Conservation (phyloP, 1,140 invertebrate genomes). For the Drosophila arawakana region DNA sequence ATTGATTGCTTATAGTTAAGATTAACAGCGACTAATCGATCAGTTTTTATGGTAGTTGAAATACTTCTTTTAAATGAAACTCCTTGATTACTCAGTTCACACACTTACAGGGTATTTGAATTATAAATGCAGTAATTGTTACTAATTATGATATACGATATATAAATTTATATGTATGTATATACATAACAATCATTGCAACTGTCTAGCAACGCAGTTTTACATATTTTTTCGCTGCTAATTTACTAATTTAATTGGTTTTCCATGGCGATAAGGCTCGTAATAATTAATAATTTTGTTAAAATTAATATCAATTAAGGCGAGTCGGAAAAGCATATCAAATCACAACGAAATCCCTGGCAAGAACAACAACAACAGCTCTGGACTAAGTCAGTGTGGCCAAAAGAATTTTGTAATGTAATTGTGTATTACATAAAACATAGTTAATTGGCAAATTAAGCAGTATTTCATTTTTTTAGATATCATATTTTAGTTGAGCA, state of each 20-base stretch:
- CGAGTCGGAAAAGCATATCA: constrained; percentile 37
- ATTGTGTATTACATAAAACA: too few species aligned
- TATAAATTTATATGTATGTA: not conserved
- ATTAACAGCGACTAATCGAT: too few species aligned
- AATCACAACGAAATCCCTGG: constrained; percentile 14
- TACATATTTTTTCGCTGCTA: not conserved
- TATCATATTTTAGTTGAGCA: too few species aligned
- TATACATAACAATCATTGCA: not conserved
- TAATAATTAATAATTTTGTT: constrained; percentile 52
- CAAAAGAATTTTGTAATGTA: too few species aligned
- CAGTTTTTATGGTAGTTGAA: too few species aligned
- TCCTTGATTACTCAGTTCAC: too few species aligned
- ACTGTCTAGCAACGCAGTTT: not conserved
- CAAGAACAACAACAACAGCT: not conserved
- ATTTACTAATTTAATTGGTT: constrained; percentile 30
- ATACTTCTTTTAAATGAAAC: not conserved
- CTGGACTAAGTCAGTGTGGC: too few species aligned
- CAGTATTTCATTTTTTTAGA: too few species aligned
- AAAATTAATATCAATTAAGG: constrained; percentile 63
- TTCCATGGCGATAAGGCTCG: not conserved
- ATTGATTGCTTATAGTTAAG: too few species aligned
- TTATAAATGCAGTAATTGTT: constrained; percentile 29
- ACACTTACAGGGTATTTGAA: constrained; percentile 3
- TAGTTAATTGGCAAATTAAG: too few species aligned
- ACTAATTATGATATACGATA: constrained; percentile 54